Percentiles rank a stretch among this genome's conserved stretches.
Evolutionary conservation across 2,888 invertebrate genomes (phyloP).

Genomic region (Leptopilina syphax): DNA sequence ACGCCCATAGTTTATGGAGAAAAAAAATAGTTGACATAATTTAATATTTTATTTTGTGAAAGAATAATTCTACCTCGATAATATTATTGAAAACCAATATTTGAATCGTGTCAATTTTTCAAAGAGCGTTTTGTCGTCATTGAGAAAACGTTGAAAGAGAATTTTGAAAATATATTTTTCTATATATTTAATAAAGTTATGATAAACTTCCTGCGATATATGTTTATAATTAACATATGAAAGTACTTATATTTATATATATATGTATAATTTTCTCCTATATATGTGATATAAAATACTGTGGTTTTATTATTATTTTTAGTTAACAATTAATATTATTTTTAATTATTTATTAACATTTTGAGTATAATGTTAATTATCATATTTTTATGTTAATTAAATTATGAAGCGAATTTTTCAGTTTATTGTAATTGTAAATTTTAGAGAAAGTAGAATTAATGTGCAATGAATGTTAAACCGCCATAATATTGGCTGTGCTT

Average conservation of each 20-base stretch:
- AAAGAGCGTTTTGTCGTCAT: not conserved
- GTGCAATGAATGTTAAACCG: not conserved
- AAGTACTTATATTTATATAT: no score
- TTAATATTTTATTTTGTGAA: not conserved
- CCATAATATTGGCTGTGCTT: conserved; percentile 6
- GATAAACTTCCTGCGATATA: not conserved
- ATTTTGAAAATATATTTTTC: conserved; percentile 36
- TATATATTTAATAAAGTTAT: conserved; percentile 17
- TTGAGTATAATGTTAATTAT: no score
- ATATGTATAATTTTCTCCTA: no score
- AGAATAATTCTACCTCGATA: conserved; percentile 26
- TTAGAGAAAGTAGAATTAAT: not conserved
- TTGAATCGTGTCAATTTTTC: conserved; percentile 26
- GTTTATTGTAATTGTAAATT: not conserved
- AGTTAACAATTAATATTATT: no score
- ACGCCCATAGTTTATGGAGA: not conserved
- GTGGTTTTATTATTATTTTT: not conserved
- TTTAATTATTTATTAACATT: no score
- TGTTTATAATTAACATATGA: conserved; percentile 1
- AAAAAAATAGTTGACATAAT: not conserved
- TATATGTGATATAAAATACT: no score
- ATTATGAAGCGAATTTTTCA: no score
- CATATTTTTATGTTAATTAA: no score
- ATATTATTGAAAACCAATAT: not conserved
- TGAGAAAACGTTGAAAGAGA: not conserved